These are phyloP conservation scores for Oryzias curvinotus DNA, from an alignment of 2,113 vertebrate species.

Conservation along the genomic window DNA sequence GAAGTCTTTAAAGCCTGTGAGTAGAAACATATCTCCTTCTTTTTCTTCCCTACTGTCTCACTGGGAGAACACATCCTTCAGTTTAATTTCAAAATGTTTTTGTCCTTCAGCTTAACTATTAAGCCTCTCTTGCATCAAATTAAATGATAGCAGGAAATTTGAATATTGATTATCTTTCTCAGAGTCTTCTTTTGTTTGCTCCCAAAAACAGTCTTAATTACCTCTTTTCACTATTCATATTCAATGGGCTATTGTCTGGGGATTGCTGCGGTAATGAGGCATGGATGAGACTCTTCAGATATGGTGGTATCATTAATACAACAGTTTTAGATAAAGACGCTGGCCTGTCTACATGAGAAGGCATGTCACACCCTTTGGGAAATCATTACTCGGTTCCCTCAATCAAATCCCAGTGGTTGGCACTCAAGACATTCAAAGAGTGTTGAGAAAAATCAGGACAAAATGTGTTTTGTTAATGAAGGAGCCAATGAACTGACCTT, in stretches of 20 bases:
- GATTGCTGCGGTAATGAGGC: constrained; percentile 69
- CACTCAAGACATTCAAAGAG: constrained; percentile 21
- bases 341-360: constrained; percentile 57
- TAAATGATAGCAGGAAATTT: constrained; percentile 72
- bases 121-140: constrained; percentile 60
- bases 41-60: constrained; percentile 21
- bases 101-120: constrained; percentile 61
- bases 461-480: constrained; percentile 8
- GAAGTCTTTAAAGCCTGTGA: constrained; percentile 92
- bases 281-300: constrained; percentile 64
- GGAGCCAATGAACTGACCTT: constrained; percentile 28
- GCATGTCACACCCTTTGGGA: constrained; percentile 32
- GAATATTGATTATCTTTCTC: constrained; percentile 70
- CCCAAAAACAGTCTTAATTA: constrained; percentile 68
- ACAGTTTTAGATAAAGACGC: constrained; percentile 58
- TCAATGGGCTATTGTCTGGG: constrained; percentile 65
- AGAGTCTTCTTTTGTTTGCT: constrained; percentile 64
- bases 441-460: constrained; percentile 17
- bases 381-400: constrained; percentile 28
- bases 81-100: constrained; percentile 58
- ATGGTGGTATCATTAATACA: constrained; percentile 55
- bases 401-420: constrained; percentile 21
- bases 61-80: constrained; percentile 24
- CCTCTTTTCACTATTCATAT: constrained; percentile 57
- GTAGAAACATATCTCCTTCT: constrained; percentile 62